phyloP scores from a whole-genome alignment of 2,113 vertebrate species.

The Gavialis gangeticus region DNA sequence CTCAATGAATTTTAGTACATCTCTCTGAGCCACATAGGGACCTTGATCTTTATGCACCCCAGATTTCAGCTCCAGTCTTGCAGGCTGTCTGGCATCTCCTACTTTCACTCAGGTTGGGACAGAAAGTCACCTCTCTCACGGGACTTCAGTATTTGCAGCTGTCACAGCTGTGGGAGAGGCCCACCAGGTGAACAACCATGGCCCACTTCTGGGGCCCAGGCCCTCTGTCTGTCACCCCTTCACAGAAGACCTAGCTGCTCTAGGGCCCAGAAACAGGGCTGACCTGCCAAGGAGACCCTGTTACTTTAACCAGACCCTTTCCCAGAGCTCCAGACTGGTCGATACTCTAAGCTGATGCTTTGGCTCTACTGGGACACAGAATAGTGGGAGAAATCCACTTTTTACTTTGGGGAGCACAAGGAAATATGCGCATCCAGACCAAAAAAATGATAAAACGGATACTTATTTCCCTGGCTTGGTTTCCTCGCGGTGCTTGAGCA shows the following conservation, averaged over 20 bases:
- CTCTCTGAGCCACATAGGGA: not conserved
- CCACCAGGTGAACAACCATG: too few species aligned
- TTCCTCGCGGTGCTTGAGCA: conserved; percentile 20
- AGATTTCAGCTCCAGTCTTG: not conserved
- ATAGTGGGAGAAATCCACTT: conserved; percentile 28
- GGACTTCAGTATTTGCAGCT: not conserved
- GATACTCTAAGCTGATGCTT: conserved; percentile 18
- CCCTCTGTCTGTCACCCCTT: not conserved
- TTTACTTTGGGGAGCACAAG: not conserved
- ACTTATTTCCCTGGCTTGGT: not conserved
- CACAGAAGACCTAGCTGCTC: not conserved
- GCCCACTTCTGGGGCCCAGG: not conserved
- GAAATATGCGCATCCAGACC: not conserved
- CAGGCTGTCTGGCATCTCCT: not conserved
- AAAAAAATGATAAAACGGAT: not conserved
- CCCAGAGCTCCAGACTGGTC: not conserved
- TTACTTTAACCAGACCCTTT: not conserved
- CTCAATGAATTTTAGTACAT: not conserved
- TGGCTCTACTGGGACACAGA: not conserved
- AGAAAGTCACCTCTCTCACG: not conserved
- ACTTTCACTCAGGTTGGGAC: not conserved
- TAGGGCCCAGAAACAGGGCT: not conserved
- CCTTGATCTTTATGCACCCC: not conserved
- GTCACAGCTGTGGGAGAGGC: too few species aligned
- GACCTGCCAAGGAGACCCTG: not conserved